Conservation (phyloP, 1,140 invertebrate genomes). For the Antheraea mylitta region DNA sequence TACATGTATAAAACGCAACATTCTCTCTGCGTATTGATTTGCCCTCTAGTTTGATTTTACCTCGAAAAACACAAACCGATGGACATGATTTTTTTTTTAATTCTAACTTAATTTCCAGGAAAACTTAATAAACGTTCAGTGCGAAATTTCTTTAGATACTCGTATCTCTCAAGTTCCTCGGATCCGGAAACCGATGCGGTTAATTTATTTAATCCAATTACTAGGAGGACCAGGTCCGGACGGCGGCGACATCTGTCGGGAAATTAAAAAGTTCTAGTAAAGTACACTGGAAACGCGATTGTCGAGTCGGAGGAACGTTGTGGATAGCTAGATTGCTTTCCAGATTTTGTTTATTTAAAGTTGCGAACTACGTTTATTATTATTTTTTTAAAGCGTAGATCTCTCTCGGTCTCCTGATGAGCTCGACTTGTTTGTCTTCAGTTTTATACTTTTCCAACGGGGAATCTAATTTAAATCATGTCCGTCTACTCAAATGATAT, state of each 20-base stretch:
- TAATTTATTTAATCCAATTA: constrained; percentile 4
- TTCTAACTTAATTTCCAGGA: no score
- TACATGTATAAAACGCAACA: no score
- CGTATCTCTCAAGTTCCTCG: neutral
- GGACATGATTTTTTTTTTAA: no score
- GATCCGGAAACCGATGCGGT: neutral
- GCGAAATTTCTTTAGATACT: neutral
- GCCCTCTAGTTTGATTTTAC: no score
- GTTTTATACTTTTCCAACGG: no score
- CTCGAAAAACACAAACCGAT: no score
- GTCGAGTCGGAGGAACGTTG: neutral
- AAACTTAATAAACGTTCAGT: neutral
- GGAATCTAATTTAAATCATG: no score
- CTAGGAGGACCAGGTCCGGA: neutral
- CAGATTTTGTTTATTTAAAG: neutral
- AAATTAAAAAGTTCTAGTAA: constrained; percentile 2
- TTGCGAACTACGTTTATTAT: neutral
- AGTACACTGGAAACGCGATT: constrained; percentile 1
- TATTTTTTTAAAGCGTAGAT: no score
- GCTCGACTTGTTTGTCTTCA: no score
- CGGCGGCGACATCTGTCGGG: neutral
- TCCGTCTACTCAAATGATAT: no score
- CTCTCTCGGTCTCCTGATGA: no score
- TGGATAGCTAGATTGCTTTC: neutral
- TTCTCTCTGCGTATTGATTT: no score